Conservation (phyloP, 2,888 invertebrate species). For the Argyresthia goedartella region DNA sequence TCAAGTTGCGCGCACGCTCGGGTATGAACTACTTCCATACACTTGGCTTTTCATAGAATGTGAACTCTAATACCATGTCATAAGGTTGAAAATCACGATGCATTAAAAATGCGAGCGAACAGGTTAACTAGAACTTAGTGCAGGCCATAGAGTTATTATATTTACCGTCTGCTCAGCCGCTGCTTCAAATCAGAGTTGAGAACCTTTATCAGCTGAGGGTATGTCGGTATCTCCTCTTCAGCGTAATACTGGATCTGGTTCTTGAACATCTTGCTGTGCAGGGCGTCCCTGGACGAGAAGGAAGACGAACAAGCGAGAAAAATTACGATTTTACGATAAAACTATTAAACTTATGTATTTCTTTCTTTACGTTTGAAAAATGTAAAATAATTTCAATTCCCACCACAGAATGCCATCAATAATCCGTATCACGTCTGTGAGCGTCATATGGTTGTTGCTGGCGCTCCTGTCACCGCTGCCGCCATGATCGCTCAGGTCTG, state of each 20-base stretch:
- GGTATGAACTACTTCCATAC: too few relatives aligned
- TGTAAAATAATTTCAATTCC: background rate
- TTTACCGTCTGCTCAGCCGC: conserved; percentile 43
- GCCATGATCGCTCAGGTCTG: conserved; percentile 26
- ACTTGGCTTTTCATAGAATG: too few relatives aligned
- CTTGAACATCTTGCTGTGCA: conserved; percentile 56
- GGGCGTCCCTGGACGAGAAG: conserved; percentile 42
- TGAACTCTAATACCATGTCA: too few relatives aligned
- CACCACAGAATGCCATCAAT: conserved; percentile 58
- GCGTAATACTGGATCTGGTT: conserved; percentile 46
- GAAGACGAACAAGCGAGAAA: conserved; percentile 7
- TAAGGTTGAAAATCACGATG: too few relatives aligned
- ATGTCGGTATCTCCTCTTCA: conserved; percentile 52
- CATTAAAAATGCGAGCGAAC: too few relatives aligned
- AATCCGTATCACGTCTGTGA: conserved; percentile 39
- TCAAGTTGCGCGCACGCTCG: too few relatives aligned
- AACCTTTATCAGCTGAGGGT: conserved; percentile 31
- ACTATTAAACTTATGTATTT: too few relatives aligned
- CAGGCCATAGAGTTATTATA: background rate
- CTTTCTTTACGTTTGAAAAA: too few relatives aligned
- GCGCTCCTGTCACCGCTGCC: conserved; percentile 15
- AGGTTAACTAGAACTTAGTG: too few relatives aligned
- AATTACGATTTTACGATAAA: too few relatives aligned
- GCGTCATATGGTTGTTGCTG: conserved; percentile 39
- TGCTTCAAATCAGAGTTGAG: conserved; percentile 29